Base-by-base conservation (phyloP, 2,888 invertebrate genomes). In the Hemithea aestivaria region DNA sequence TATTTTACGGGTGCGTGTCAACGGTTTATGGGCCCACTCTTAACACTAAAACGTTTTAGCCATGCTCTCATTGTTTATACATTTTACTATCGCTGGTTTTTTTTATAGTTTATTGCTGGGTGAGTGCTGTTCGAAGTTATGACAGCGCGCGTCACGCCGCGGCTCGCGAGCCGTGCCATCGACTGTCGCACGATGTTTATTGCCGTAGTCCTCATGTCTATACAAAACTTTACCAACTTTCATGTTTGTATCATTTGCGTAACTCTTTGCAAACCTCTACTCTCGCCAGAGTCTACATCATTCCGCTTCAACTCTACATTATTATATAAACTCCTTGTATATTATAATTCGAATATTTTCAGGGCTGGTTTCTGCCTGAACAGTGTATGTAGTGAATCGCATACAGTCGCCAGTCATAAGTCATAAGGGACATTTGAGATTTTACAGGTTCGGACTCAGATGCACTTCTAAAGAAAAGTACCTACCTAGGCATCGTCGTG, bases 1-100 rank as follows among this genome's bases (percentile, higher is more conserved):
- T 85, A 85, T 83, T 85, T 85, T 80, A 87, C 78, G 75, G 75
- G 82, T 84, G 84, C 83, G 85, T 87, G 84, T 82, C 85, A 75
- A 76, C 80, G 75, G 74, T 85, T 85, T 84, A 85, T 82, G 82
- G 74, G 69, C 75, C 78, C 79, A 83, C 84, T 84, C 83, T 83
- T 79, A 81, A 82, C 84, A 83, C 85, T 87, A 82, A 87, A 85
- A 81, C 84, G 84, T 82, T 85, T 85, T 79, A 76, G 79, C 73
- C 78, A 67, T 76, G 73, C 78, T 82, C 82, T 81, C 82, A 82
- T 85, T 85, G 85, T 85, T 85, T 84, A 83, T 85, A 81, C 79
- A 78, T 83, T 85, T 85, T 82, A 83, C 81, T 82, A 81, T 81
- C 78, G 73, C 71, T 75, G 36, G 36, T 42, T 82, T 83, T 82